Evolutionary conservation across 37 sponge, comb jelly and placozoan species (phyloP), one percentile per base, ranked within the genome.

Genomic region (Diacarnus erythraeanus): DNA sequence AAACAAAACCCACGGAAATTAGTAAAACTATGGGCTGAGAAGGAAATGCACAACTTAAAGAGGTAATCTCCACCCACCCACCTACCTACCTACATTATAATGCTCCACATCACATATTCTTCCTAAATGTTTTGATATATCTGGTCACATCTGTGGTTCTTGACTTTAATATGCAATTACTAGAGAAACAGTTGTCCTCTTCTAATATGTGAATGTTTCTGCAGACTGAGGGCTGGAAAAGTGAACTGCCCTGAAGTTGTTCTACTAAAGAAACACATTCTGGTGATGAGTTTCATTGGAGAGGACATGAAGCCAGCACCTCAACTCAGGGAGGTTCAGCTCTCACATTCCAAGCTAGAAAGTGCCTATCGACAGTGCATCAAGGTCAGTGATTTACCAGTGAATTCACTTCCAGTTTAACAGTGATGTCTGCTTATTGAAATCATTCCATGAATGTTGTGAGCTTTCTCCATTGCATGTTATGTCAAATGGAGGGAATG

Each of bases 251-350:
- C 99, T 5, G 77, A 87, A 31, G 93, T 94, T 39, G 91, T 95
- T 25, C 21, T 87, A 61, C 92, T 88, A 1, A 71, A 76, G 38
- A 95, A 98, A 27, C 96, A 98, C 63, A 85, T 96, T 2, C 82
- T 98, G 5, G 71, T 98, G 18, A 96, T 98, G 92, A 86, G 91
- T 42, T 98, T 98, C 82, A 94, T 97, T 66, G 97, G 97, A 17
- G 59, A 84, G 23, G 87, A 98, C 73, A 51, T 77, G 58, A 42
- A 68, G 34, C 94, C 94, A 3, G 99, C 99, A 5, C 96, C 91
- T 20, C 88, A 90, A 70, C 84, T 98, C 72, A 80, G 81, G 57
- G 89, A 98, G 2, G 90, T 90, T 30, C 42, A 42, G 22, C 87
- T 95, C 35, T 63, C 90, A 29, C 65, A 47, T 2, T 81, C 84